Base-by-base conservation (phyloP, 2,797 vertebrate species). In the Brachyalestes nurse region DNA sequence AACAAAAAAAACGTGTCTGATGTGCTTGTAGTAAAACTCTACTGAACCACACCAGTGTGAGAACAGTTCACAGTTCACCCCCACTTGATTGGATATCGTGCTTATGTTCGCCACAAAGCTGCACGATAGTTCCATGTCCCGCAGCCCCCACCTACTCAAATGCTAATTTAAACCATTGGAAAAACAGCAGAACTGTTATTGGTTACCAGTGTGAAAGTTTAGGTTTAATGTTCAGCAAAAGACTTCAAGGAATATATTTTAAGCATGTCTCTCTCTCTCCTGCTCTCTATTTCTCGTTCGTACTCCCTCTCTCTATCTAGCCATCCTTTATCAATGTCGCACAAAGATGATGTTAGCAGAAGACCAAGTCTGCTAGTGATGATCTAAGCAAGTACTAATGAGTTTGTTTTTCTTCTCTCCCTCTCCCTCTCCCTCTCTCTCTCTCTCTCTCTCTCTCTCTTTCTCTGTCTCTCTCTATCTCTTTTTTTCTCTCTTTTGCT, bases 141-240 rank as follows among this genome's bases (percentile, higher is more conserved):
- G n/a, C n/a, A n/a, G n/a, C n/a, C 42, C 69, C 72, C 79, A 69
- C 79, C 72, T 66, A 58, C 72, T 47, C 64, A 65, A 47, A 40
- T 13, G 9, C 72, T 74, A 75, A 80, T 57, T 73, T 65, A 73
- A 73, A 34, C 49, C 61, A 65, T 73, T 80, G 47, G 34, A 66
- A 42, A 73, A 80, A 62, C 61, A 65, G 21, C 45, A 73, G 71
- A 66, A 55, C 70, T 55, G 49, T 47, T 74, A 74, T 58, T n/a
- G 8, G 1, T 57, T 60, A 69, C 19, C 23, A 49, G 53, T 34
- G 17, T 67, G 42, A 60, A 74, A 49, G 21, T 69, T 40, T 47
- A 67, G 51, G 23, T 74, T 47, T 66, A 62, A 25, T 14, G 5
- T 60, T 64, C 10, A 7, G 49, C 57, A 12, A 67, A 67, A 21